Evolutionary conservation across 1,140 invertebrate genomes (phyloP).

Genomic region (Camponotus vicinus): DNA sequence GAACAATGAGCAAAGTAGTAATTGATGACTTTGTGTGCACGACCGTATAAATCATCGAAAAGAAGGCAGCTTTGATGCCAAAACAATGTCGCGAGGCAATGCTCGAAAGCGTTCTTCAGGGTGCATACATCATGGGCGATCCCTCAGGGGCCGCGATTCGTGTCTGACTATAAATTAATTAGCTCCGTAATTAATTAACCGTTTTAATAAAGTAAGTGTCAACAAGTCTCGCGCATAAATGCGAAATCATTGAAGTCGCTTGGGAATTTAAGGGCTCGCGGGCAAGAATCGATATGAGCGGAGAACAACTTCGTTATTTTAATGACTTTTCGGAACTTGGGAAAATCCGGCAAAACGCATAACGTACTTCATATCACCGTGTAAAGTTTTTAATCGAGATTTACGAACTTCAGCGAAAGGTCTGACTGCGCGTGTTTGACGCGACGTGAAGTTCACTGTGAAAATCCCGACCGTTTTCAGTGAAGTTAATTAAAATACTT

Average conservation of each 20-base stretch:
- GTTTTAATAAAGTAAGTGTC: conserved; percentile 57
- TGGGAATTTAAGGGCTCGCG: conserved; percentile 16
- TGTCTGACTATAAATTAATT: conserved; percentile 34
- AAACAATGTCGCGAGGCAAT: not conserved
- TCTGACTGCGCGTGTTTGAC: conserved; percentile 53
- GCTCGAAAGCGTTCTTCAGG: not conserved
- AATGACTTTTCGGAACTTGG: conserved; percentile 55
- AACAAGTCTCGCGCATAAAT: conserved; percentile 27
- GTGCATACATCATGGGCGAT: not conserved
- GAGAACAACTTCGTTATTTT: conserved; percentile 52
- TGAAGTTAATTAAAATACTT: conserved; percentile 59
- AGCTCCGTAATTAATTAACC: conserved; percentile 47
- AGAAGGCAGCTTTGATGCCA: conserved; percentile 3
- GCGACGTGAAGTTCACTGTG: conserved; percentile 40
- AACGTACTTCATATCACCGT: conserved; percentile 45
- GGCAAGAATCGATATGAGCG: conserved; percentile 38
- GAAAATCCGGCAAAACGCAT: conserved; percentile 46
- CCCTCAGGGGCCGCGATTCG: not conserved
- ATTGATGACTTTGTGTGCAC: conserved; percentile 65
- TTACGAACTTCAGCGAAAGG: conserved; percentile 47
- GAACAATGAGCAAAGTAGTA: conserved; percentile 68
- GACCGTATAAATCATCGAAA: conserved; percentile 63
- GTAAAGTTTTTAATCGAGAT: conserved; percentile 63
- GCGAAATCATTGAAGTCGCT: conserved; percentile 45
- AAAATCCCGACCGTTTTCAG: conserved; percentile 41